Percentiles rank a stretch among this genome's conserved stretches.
Evolutionary conservation across 2,888 invertebrate species (phyloP).

Genomic region (Thymelicus lineola): DNA sequence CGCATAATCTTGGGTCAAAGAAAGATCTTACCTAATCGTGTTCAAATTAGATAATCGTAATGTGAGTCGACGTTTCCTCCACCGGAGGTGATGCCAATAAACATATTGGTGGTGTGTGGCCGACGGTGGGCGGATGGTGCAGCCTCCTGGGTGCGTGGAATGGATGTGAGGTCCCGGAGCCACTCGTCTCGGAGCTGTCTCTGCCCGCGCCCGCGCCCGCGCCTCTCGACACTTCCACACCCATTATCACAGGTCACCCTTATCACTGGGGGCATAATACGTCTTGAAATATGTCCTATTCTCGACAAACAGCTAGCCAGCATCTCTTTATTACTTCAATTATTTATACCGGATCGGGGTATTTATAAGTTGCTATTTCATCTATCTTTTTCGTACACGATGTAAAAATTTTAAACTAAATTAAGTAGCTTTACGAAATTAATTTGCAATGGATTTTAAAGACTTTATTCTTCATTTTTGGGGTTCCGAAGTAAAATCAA

Average conservation of each 20-base stretch:
- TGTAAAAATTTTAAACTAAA: too few relatives aligned
- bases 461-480: too few relatives aligned
- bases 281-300: constrained; percentile 58
- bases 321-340: not conserved
- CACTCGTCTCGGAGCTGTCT: constrained; percentile 33
- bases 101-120: constrained; percentile 68
- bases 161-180: constrained; percentile 48
- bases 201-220: constrained; percentile 40
- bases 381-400: too few relatives aligned
- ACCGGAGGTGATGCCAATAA: constrained; percentile 81
- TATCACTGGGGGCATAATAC: constrained; percentile 71
- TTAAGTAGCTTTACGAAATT: too few relatives aligned
- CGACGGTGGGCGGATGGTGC: constrained; percentile 17
- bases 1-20: constrained; percentile 42
- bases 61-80: constrained; percentile 82
- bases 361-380: not conserved
- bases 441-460: too few relatives aligned
- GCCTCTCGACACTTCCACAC: constrained; percentile 51
- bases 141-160: constrained; percentile 47
- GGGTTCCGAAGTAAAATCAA: too few relatives aligned
- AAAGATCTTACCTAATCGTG: constrained; percentile 61
- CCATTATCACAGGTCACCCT: constrained; percentile 72
- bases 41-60: constrained; percentile 83
- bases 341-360: not conserved
- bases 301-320: constrained; percentile 39